Evolutionary conservation across 2,113 vertebrate genomes (phyloP).

Genomic region (Bubalus kerabau): DNA sequence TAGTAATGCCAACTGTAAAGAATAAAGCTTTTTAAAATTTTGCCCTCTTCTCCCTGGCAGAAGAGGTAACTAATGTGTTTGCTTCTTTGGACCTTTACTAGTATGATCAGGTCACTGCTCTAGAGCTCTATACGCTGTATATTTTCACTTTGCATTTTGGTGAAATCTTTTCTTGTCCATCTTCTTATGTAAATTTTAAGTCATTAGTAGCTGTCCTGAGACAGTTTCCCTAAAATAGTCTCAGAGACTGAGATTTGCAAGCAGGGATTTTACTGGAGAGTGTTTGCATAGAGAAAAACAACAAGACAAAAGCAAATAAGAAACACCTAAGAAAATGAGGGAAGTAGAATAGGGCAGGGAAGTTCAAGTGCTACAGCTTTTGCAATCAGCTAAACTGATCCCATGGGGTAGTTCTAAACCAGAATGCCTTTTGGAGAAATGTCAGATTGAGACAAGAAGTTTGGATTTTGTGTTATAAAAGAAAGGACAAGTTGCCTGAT

Average conservation of each 20-base stretch:
- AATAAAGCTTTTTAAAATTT: neutral
- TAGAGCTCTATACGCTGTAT: neutral
- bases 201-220: neutral
- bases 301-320: neutral
- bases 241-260: neutral
- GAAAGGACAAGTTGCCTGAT: neutral
- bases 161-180: neutral
- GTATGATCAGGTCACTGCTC: neutral
- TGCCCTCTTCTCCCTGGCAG: rapidly evolving
- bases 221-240: neutral
- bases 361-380: neutral
- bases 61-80: neutral
- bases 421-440: neutral
- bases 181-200: neutral
- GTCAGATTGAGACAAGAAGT: neutral
- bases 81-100: neutral
- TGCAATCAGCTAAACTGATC: neutral
- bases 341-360: neutral
- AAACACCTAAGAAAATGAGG: neutral
- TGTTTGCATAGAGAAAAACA: neutral
- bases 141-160: neutral
- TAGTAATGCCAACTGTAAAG: neutral
- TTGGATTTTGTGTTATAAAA: neutral
- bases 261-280: neutral
- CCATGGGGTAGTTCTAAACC: neutral